Evolutionary conservation across 2,113 vertebrate species (phyloP).

Genomic region (Daboia siamensis): DNA sequence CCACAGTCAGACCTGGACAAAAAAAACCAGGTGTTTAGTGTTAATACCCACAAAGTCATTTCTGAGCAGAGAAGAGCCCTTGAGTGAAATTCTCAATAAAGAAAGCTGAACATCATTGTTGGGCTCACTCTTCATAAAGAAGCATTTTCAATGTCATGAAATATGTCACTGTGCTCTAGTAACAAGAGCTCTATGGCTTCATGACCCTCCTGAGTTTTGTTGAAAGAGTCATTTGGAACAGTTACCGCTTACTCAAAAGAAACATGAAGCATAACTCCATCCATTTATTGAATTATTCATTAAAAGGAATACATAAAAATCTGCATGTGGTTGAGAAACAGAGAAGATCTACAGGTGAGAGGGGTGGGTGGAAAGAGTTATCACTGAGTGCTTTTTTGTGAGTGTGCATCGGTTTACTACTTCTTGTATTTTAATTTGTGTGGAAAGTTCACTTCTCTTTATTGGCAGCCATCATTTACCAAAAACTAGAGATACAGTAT

Average conservation of each 20-base stretch:
- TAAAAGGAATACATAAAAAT: conserved; percentile 36
- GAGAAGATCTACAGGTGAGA: not conserved
- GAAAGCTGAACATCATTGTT: conserved; percentile 35
- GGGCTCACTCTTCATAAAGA: conserved; percentile 49
- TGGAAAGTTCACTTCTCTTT: conserved; percentile 36
- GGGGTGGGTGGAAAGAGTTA: not conserved
- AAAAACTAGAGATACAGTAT: conserved; percentile 34
- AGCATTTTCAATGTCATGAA: conserved; percentile 46
- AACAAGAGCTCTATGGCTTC: conserved; percentile 52
- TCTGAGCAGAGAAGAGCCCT: not conserved
- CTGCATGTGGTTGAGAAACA: not conserved
- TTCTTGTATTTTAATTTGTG: conserved; percentile 42
- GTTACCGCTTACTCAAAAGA: conserved; percentile 52
- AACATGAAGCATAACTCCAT: conserved; percentile 48
- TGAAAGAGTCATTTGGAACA: conserved; percentile 61
- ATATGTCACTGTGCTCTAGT: conserved; percentile 47
- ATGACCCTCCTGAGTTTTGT: conserved; percentile 58
- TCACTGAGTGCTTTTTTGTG: not conserved
- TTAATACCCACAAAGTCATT: not conserved
- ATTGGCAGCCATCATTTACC: conserved; percentile 32
- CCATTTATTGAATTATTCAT: conserved; percentile 63
- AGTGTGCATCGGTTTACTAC: conserved; percentile 28
- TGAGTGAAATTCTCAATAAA: not conserved
- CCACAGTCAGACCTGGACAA: not conserved
- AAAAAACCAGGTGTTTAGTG: too few species aligned